Evolutionary conservation across 2,888 invertebrate genomes (phyloP).

Genomic region (Platycheirus rosarum): DNA sequence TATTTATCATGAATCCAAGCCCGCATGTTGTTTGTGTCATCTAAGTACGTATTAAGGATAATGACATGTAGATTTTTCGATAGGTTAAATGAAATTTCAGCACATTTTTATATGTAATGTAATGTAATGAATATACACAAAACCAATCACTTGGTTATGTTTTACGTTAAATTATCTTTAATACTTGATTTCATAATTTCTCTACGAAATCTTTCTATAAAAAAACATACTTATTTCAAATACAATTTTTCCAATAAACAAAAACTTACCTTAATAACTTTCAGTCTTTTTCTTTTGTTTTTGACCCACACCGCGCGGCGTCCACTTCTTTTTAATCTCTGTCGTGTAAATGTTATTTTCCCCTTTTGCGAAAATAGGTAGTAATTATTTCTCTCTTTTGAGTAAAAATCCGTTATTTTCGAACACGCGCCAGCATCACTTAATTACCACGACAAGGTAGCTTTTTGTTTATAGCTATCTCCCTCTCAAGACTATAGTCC

Average conservation of each 20-base stretch:
- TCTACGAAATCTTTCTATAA: no score
- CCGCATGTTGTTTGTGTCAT: no score
- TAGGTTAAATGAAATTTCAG: no score
- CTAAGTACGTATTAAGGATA: no score
- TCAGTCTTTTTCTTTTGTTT: constrained; percentile 15
- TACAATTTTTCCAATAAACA: neutral
- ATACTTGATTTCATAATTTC: no score
- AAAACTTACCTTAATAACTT: constrained; percentile 52
- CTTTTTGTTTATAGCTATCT: constrained; percentile 11
- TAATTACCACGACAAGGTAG: constrained; percentile 2
- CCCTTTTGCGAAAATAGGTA: constrained; percentile 11
- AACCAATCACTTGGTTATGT: no score
- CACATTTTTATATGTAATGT: no score
- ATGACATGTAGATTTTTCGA: no score
- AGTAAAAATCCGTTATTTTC: constrained; percentile 51
- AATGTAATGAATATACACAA: no score
- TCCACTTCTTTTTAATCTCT: neutral
- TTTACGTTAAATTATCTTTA: no score
- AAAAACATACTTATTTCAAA: no score
- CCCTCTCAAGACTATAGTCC: constrained; percentile 9
- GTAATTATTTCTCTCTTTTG: constrained; percentile 26
- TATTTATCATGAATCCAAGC: no score
- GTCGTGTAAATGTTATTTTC: neutral
- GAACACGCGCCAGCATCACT: constrained; percentile 52
- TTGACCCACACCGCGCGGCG: neutral